Conservation (phyloP, 2,113 vertebrate species). For the Nibea albiflora region DNA sequence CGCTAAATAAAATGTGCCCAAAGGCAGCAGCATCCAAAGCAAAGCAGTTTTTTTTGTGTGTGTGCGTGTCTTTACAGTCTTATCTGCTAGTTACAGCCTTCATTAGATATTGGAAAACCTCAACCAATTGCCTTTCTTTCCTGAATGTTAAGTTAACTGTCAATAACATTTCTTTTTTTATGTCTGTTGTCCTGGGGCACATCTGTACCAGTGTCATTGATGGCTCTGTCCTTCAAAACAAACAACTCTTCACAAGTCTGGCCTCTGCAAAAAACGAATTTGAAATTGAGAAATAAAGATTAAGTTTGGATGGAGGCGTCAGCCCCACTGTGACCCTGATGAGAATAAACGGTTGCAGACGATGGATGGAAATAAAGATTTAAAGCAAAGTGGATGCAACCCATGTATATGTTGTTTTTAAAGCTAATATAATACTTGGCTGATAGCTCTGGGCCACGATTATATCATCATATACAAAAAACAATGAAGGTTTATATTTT, state of each 20-base stretch:
- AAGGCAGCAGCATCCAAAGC: constrained; percentile 41
- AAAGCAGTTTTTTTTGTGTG: constrained; percentile 12
- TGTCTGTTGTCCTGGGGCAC: constrained; percentile 40
- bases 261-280: not conserved
- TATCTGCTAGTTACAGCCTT: constrained; percentile 72
- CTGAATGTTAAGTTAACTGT: constrained; percentile 58
- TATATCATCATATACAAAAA: not conserved
- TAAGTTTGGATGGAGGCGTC: not conserved
- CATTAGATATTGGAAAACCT: constrained; percentile 59
- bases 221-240: constrained; percentile 38
- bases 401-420: not conserved
- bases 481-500: not conserved
- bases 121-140: constrained; percentile 40
- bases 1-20: constrained; percentile 65
- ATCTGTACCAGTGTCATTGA: constrained; percentile 30
- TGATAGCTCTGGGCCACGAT: not conserved
- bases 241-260: constrained; percentile 13
- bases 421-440: not conserved
- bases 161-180: constrained; percentile 44
- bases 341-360: no score
- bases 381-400: not conserved
- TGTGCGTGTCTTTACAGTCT: constrained; percentile 56
- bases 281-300: constrained; percentile 1
- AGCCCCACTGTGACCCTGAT: no score
- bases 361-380: not conserved